Conservation (phyloP, 2,113 vertebrate species). For the Amia ocellicauda region DNA sequence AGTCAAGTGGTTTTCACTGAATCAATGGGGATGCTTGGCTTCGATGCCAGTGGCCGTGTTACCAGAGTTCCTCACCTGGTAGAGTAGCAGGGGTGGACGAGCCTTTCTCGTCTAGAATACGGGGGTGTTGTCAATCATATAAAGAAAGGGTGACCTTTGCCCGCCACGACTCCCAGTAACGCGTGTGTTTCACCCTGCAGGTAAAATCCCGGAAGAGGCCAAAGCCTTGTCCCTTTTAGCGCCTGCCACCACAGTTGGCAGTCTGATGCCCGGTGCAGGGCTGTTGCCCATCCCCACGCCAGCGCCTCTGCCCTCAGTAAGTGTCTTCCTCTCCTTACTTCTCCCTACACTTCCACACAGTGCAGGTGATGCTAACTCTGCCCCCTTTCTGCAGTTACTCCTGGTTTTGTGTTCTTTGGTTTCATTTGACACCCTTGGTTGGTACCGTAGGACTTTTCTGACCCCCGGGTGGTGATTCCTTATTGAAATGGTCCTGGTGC, state of each 20-base stretch:
- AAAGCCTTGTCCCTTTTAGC: slow-evolving; percentile 94
- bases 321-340: slow-evolving; percentile 16
- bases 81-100: slow-evolving; percentile 42
- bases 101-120: slow-evolving; percentile 58
- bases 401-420: no score
- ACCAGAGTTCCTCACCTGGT: slow-evolving; percentile 37
- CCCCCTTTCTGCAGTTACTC: no score
- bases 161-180: slow-evolving; percentile 61
- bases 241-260: slow-evolving; percentile 80
- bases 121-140: slow-evolving; percentile 60
- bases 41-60: slow-evolving; percentile 29
- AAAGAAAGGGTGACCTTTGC: slow-evolving; percentile 41
- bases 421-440: no score
- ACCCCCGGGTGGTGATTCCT: no score
- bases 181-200: slow-evolving; percentile 75
- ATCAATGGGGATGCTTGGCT: slow-evolving; percentile 46
- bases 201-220: slow-evolving; percentile 96
- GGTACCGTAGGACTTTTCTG: no score
- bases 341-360: no score
- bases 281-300: slow-evolving; percentile 88
- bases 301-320: slow-evolving; percentile 58
- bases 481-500: no score
- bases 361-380: no score
- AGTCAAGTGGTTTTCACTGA: slow-evolving; percentile 33
- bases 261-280: slow-evolving; percentile 86